Percentiles rank a stretch among this genome's conserved stretches.
Evolutionary conservation across 1,140 invertebrate species (phyloP).

Genomic region (Drosophila tsacasi): DNA sequence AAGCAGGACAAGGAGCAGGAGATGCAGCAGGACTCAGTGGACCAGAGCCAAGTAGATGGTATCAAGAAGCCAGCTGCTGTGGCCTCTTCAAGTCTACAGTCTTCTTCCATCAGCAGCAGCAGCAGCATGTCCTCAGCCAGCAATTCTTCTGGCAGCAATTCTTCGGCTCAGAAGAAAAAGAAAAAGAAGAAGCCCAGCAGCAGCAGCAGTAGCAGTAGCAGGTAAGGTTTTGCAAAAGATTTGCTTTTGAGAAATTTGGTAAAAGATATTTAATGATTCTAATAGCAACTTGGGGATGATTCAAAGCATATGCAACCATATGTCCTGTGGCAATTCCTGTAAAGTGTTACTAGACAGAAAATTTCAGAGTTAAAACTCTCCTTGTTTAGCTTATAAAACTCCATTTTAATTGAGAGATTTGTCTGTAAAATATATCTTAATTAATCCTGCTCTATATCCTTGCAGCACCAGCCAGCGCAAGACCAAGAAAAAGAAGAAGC

Average conservation of each 20-base stretch:
- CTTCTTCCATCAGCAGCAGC: not conserved
- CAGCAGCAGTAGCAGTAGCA: constrained; percentile 32
- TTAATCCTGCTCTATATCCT: not conserved
- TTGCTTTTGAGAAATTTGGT: too few relatives aligned
- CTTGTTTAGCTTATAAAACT: too few relatives aligned
- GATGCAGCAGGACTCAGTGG: constrained; percentile 6
- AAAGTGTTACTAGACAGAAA: too few relatives aligned
- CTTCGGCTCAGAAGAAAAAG: constrained; percentile 31
- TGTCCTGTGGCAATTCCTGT: too few relatives aligned
- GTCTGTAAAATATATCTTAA: not conserved
- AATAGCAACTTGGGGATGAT: too few relatives aligned
- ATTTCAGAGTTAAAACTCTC: too few relatives aligned
- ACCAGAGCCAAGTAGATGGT: constrained; percentile 5
- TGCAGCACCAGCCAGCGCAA: constrained; percentile 4
- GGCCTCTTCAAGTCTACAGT: not conserved
- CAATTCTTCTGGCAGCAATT: constrained; percentile 20
- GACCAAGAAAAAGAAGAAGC: constrained; percentile 49
- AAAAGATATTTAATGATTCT: not conserved
- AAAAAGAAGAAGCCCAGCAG: constrained; percentile 44
- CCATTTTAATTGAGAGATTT: too few relatives aligned
- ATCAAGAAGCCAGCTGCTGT: constrained; percentile 20
- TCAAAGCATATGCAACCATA: too few relatives aligned
- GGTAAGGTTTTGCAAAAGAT: not conserved
- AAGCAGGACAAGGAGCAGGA: constrained; percentile 25
- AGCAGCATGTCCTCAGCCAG: not conserved